phyloP scores from a whole-genome alignment of 92 coral and sea anemone genomes.

The Palythoa heliodiscus region DNA sequence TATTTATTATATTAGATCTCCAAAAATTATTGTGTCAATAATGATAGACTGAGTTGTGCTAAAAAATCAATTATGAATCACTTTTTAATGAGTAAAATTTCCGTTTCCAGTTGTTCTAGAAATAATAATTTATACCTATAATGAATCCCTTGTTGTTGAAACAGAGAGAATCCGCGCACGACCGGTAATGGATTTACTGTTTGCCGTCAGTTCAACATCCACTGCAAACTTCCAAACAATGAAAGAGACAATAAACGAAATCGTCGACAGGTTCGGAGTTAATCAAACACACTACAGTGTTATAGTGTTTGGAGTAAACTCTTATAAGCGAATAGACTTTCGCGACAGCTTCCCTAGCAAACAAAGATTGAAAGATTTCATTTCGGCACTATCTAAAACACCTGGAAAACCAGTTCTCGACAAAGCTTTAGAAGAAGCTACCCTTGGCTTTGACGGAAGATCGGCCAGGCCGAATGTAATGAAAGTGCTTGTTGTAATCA shows the following conservation, averaged over 20 bases:
- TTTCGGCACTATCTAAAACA: slow-evolving; percentile 59
- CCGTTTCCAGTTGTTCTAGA: too few relatives aligned
- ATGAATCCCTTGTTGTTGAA: neutral
- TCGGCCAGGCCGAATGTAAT: slow-evolving; percentile 64
- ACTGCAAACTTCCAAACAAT: slow-evolving; percentile 57
- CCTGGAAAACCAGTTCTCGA: slow-evolving; percentile 76
- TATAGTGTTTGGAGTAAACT: slow-evolving; percentile 66
- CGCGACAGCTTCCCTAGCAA: slow-evolving; percentile 40
- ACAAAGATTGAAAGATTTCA: slow-evolving; percentile 55
- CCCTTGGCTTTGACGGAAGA: slow-evolving; percentile 68
- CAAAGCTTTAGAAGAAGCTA: slow-evolving; percentile 75
- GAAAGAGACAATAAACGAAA: slow-evolving; percentile 70
- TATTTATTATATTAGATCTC: too few relatives aligned
- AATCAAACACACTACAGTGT: slow-evolving; percentile 67
- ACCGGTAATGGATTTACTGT: slow-evolving; percentile 74
- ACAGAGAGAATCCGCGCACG: slow-evolving; percentile 40
- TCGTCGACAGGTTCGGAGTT: slow-evolving; percentile 68
- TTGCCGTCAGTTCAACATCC: slow-evolving; percentile 73
- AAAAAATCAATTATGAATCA: too few relatives aligned
- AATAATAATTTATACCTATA: neutral
- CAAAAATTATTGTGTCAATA: too few relatives aligned
- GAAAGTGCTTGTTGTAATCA: slow-evolving; percentile 66
- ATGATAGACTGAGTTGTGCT: too few relatives aligned
- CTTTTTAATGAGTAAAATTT: too few relatives aligned
- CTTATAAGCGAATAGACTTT: slow-evolving; percentile 54